Evolutionary conservation across 2,797 vertebrate species (phyloP).

Genomic region (Odontamblyopus rebecca): DNA sequence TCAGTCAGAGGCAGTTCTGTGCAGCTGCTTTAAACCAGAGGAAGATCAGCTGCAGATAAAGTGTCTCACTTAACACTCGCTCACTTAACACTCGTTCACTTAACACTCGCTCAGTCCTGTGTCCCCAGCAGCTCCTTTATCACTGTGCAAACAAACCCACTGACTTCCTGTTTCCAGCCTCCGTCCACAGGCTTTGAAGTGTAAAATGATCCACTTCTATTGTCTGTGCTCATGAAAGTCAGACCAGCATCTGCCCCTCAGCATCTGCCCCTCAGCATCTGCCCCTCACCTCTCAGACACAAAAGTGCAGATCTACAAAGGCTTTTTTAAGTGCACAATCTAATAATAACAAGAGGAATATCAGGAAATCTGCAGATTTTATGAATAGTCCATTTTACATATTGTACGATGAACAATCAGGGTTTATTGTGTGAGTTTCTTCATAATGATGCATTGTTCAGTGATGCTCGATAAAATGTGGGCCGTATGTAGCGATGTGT

Average conservation of each 20-base stretch:
- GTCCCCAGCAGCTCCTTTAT: slow-evolving; percentile 11
- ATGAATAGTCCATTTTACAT: neutral
- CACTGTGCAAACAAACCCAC: slow-evolving; percentile 18
- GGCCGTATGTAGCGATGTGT: no score
- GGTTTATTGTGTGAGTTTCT: neutral
- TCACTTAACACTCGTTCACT: slow-evolving; percentile 19
- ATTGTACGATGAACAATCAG: neutral
- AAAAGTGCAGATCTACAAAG: neutral
- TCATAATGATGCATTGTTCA: neutral
- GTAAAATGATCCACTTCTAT: slow-evolving; percentile 46
- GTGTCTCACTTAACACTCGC: neutral
- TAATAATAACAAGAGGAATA: no score
- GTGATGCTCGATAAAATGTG: no score
- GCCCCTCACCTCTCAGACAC: slow-evolving; percentile 14
- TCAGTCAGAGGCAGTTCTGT: slow-evolving; percentile 5
- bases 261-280: slow-evolving; percentile 58
- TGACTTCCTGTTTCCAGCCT: slow-evolving; percentile 20
- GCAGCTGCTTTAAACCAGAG: slow-evolving; percentile 28
- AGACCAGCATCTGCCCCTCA: slow-evolving; percentile 65
- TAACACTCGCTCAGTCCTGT: slow-evolving; percentile 8
- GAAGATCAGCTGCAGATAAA: slow-evolving; percentile 17
- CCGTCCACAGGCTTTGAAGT: slow-evolving; percentile 60
- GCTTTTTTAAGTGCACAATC: neutral
- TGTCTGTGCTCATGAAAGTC: slow-evolving; percentile 28
- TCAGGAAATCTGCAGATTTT: neutral